phyloP scores from a whole-genome alignment of 1,140 invertebrate genomes.

The Adelges cooleyi region DNA sequence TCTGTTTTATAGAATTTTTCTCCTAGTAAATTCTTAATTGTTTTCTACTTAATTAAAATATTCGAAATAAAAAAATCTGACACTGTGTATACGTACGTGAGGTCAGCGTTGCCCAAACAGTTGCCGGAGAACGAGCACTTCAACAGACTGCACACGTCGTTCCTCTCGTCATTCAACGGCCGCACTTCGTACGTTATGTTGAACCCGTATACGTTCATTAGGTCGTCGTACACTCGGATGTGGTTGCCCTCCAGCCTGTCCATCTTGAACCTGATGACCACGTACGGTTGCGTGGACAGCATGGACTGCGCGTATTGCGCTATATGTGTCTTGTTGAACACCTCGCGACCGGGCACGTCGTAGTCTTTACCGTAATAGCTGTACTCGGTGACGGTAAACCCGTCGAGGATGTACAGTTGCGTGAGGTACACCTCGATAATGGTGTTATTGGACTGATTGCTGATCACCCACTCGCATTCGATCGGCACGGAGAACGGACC shows the following conservation, averaged over 20 bases:
- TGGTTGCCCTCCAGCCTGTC: conserved; percentile 66
- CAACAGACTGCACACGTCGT: conserved; percentile 57
- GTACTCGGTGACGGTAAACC: conserved; percentile 70
- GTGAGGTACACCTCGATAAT: conserved; percentile 77
- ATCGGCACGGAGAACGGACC: conserved; percentile 64
- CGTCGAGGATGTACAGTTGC: conserved; percentile 70
- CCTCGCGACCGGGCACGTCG: not conserved
- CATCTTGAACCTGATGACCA: conserved; percentile 66
- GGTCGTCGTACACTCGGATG: conserved; percentile 61
- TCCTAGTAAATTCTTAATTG: no score
- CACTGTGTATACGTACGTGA: conserved; percentile 51
- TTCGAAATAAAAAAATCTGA: no score
- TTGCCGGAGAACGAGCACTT: conserved; percentile 72
- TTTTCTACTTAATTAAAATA: no score
- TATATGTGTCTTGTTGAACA: conserved; percentile 39
- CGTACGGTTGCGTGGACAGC: conserved; percentile 56
- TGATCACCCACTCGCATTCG: conserved; percentile 74
- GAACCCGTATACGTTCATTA: conserved; percentile 79
- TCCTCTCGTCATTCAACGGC: conserved; percentile 35
- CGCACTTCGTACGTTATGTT: conserved; percentile 80
- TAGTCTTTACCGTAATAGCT: not conserved
- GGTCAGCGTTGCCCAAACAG: conserved; percentile 59
- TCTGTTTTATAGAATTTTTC: no score
- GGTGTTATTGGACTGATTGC: conserved; percentile 45
- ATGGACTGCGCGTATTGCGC: conserved; percentile 55